Evolutionary conservation across 2,113 vertebrate species (phyloP), one percentile per base, ranked within the genome.

Genomic region (Xiphorhynchus elegans): DNA sequence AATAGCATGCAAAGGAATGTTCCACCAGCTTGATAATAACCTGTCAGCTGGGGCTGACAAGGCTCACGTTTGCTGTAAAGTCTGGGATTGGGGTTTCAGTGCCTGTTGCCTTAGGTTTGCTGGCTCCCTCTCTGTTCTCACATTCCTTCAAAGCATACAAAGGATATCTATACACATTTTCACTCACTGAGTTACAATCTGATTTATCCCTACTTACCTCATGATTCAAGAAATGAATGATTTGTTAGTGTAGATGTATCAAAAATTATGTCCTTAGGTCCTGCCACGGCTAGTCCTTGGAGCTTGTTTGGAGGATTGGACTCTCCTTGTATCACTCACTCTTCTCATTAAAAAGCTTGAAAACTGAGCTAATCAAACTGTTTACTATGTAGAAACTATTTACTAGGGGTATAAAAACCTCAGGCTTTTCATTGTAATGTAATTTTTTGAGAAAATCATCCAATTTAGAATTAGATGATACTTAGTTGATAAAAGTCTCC

Each of bases 401-500:
- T 80, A 28, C 83, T 37, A 72, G 33, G 52, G 81, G 18, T 6
- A 21, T 40, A 80, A 68, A 67, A 58, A 1, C 0, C 6, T 2
- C 4, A 42, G 40, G 37, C 42, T 92, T 94, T 86, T 89, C 44
- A 86, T 42, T 84, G 35, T 72, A 84, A 55, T 3, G 0, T 7
- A 39, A 35, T 87, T 79, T 93, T 91, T 79, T 33, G 50, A 91
- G 69, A 59, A 95, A 91, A 89, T 44, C 0, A 0, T 66, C 37
- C 58, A 58, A 50, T 42, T 89, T 76, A 82, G 44, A 91, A 89
- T 72, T 75, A 75, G 66, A 73, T 49, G 35, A 84, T 37, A 72
- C 24, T 78, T 63, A 68, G n/a, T 69, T 85, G 89, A 91, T 79
- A 93, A 82, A 94, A 93, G 90, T 68, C 62, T 84, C 55, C 60